Conservation (phyloP, 2,888 invertebrate genomes). For the Corythucha ciliata region DNA sequence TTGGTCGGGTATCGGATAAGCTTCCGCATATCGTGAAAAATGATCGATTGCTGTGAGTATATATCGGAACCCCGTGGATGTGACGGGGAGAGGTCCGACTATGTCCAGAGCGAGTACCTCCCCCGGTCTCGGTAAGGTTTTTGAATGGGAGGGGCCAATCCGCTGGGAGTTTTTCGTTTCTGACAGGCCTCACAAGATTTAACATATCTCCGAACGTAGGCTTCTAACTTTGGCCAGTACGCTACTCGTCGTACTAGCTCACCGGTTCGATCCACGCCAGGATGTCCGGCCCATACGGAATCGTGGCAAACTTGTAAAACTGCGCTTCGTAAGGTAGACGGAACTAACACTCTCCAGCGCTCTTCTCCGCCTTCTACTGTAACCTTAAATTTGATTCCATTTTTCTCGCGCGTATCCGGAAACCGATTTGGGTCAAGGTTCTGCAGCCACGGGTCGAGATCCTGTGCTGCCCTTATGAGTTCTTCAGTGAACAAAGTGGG, state of each 20-base stretch:
- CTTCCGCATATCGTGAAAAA: background rate
- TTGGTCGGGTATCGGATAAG: background rate
- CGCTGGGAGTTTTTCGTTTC: background rate
- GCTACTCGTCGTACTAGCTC: background rate
- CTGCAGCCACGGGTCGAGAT: background rate
- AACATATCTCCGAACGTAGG: background rate
- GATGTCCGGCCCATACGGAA: background rate
- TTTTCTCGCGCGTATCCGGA: too few species aligned
- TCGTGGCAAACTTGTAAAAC: background rate
- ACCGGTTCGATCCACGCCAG: background rate
- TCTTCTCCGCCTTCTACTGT: too few species aligned
- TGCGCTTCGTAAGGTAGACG: background rate
- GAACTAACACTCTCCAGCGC: too few species aligned
- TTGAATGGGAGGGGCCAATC: background rate
- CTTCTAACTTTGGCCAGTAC: background rate
- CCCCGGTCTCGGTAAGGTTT: background rate
- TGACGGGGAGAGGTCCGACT: background rate
- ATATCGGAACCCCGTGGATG: background rate
- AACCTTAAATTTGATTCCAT: background rate
- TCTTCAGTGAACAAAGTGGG: too few species aligned
- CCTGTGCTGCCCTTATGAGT: background rate
- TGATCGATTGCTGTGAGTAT: background rate
- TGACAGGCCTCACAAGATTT: background rate
- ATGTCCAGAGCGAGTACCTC: background rate
- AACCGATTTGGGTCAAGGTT: background rate